Evolutionary conservation across 2,888 invertebrate species (phyloP).

Genomic region (Silvanus unidentatus): DNA sequence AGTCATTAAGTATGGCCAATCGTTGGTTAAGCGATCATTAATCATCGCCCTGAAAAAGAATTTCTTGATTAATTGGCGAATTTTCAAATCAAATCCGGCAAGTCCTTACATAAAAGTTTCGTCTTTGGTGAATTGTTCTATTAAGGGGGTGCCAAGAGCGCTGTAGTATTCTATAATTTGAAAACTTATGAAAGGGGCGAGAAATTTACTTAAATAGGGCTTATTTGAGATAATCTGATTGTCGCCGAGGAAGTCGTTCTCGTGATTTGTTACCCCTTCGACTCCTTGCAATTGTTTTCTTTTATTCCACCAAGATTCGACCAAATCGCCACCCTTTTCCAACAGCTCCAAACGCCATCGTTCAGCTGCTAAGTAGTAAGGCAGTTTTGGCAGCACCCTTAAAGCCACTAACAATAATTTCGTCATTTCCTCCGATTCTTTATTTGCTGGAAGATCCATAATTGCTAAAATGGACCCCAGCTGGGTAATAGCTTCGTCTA

Average conservation of each 20-base stretch:
- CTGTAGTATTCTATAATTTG: slow-evolving; percentile 48
- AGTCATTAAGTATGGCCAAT: slow-evolving; percentile 50
- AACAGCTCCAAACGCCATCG: slow-evolving; percentile 50
- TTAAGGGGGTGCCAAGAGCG: too few species aligned
- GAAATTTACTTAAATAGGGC: slow-evolving; percentile 53
- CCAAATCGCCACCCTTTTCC: slow-evolving; percentile 25
- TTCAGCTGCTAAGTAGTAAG: slow-evolving; percentile 54
- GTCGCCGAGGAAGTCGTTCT: slow-evolving; percentile 51
- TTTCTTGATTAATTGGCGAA: too few species aligned
- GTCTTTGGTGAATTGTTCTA: slow-evolving; percentile 19
- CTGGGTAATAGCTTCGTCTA: slow-evolving; percentile 52
- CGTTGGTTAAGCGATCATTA: slow-evolving; percentile 43
- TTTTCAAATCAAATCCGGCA: too few species aligned
- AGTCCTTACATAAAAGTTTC: slow-evolving; percentile 30
- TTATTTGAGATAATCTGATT: slow-evolving; percentile 50
- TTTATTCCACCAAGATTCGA: slow-evolving; percentile 47
- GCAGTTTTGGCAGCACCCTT: slow-evolving; percentile 52
- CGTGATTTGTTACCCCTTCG: slow-evolving; percentile 46
- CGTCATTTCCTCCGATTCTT: slow-evolving; percentile 46
- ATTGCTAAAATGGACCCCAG: slow-evolving; percentile 51
- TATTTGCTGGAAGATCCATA: slow-evolving; percentile 49
- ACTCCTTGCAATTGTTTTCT: slow-evolving; percentile 36
- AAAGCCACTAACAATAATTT: slow-evolving; percentile 52
- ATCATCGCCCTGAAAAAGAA: slow-evolving; percentile 26
- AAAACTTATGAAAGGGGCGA: slow-evolving; percentile 54